phyloP scores from a whole-genome alignment of 2,113 vertebrate genomes.

The Gymnorhina tibicen region DNA sequence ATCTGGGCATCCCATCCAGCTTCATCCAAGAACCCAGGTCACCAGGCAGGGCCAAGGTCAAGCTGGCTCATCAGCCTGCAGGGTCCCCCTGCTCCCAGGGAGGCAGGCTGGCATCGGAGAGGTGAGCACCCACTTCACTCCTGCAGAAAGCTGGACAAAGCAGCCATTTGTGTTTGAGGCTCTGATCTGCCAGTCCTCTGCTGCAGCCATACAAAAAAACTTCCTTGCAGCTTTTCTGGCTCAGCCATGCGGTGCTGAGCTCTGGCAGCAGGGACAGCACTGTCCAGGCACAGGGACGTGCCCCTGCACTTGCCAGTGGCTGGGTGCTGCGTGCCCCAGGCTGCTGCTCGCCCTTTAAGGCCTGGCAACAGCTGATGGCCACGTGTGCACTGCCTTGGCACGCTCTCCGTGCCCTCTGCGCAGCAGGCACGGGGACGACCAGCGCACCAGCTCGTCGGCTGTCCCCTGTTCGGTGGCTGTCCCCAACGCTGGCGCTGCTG shows the following conservation, averaged over 20 bases:
- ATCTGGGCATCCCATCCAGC: neutral
- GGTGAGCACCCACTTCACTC: neutral
- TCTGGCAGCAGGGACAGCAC: neutral
- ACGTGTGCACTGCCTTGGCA: conserved; percentile 45
- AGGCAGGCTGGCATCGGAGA: neutral
- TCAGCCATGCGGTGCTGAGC: accelerated
- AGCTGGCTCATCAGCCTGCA: neutral
- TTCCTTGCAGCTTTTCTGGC: neutral
- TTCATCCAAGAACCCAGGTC: neutral
- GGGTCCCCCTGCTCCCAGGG: neutral
- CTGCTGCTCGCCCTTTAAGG: conserved; percentile 56
- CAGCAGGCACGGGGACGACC: neutral
- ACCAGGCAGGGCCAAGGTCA: neutral
- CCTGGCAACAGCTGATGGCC: conserved; percentile 34
- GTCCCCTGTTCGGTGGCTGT: neutral
- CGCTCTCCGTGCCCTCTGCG: neutral
- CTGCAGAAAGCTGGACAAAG: neutral
- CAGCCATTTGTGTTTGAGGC: neutral
- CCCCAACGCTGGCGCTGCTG: neutral
- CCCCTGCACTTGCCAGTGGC: neutral
- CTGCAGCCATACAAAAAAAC: neutral
- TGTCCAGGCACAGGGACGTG: neutral
- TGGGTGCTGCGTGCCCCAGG: neutral
- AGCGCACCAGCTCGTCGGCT: neutral
- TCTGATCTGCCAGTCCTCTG: neutral